Conservation (phyloP, 2,888 invertebrate genomes). For the Prionchulus punctatus region DNA sequence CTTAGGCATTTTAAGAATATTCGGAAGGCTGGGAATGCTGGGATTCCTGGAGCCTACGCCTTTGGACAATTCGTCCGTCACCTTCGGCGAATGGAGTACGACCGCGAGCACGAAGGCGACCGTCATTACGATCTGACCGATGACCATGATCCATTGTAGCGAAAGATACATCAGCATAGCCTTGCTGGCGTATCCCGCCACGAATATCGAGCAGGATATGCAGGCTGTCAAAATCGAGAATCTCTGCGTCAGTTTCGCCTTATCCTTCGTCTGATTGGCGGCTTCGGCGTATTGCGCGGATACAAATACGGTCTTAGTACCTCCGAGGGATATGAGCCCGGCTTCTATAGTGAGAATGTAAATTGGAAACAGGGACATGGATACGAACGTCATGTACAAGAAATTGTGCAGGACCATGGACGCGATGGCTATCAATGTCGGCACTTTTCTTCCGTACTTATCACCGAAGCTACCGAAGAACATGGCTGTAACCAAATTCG, state of each 20-base stretch:
- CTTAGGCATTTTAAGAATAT: no score
- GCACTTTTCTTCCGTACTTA: background rate
- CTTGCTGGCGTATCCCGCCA: background rate
- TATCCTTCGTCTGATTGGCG: background rate
- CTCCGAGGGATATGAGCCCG: background rate
- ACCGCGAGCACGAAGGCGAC: background rate
- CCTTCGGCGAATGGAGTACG: background rate
- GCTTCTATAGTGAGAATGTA: background rate
- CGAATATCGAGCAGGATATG: background rate
- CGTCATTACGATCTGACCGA: background rate
- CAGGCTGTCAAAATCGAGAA: constrained; percentile 1
- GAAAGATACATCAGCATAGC: background rate
- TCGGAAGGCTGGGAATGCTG: background rate
- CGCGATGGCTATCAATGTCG: background rate
- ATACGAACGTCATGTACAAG: background rate
- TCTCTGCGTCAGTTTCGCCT: background rate
- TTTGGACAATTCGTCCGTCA: background rate
- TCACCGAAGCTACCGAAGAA: constrained; percentile 2
- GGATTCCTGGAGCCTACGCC: background rate
- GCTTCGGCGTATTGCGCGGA: background rate
- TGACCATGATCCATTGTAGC: background rate
- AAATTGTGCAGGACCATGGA: background rate
- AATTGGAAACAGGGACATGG: background rate
- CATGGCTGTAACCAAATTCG: background rate
- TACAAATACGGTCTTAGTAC: background rate